These are phyloP conservation scores for Neolamprologus devosi DNA, from an alignment of 2,113 vertebrate species.

Conservation along the genomic window DNA sequence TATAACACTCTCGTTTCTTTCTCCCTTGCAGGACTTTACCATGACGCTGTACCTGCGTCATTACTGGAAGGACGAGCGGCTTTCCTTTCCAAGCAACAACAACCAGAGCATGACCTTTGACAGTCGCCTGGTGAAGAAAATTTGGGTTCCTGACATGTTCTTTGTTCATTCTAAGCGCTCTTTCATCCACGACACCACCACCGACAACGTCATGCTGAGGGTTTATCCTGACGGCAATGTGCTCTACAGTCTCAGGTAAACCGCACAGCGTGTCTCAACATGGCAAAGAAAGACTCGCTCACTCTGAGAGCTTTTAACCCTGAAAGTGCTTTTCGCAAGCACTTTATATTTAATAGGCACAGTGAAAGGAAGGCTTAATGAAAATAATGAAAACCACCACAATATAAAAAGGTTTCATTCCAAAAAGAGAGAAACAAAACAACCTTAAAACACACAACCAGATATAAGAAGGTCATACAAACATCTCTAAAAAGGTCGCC, in stretches of 20 bases:
- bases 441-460: background rate
- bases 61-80: slow-evolving; percentile 94
- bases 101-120: slow-evolving; percentile 99
- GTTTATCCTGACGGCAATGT: slow-evolving; percentile 94
- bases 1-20: background rate
- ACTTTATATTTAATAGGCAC: background rate
- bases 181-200: slow-evolving; percentile 97
- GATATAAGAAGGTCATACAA: background rate
- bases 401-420: background rate
- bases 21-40: slow-evolving; percentile 83
- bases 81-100: slow-evolving; percentile 91
- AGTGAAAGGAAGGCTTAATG: background rate
- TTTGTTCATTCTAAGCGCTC: slow-evolving; percentile 97
- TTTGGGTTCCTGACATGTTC: slow-evolving; percentile 98
- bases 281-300: background rate
- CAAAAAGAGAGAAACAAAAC: background rate
- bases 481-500: background rate
- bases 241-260: slow-evolving; percentile 93
- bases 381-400: background rate
- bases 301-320: background rate
- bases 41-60: slow-evolving; percentile 95
- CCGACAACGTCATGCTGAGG: slow-evolving; percentile 93
- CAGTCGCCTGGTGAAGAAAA: slow-evolving; percentile 93
- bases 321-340: background rate
- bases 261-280: background rate